phyloP scores from a whole-genome alignment of 2,797 vertebrate genomes.

The Labroides dimidiatus region DNA sequence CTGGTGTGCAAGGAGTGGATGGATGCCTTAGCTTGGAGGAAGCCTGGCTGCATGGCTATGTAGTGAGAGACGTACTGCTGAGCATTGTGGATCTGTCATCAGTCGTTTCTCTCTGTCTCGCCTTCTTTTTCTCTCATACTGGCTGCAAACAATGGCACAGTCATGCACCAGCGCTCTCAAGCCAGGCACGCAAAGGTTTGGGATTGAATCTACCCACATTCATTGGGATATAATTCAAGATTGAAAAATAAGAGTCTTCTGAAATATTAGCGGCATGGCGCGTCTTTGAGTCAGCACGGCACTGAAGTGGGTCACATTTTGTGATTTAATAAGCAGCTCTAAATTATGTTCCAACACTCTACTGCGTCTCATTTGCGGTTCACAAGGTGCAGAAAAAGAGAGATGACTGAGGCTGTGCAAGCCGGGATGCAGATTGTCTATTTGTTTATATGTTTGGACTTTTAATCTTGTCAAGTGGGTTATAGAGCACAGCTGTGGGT shows the following conservation, averaged over 20 bases:
- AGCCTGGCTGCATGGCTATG: slow-evolving; percentile 47
- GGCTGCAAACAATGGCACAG: slow-evolving; percentile 59
- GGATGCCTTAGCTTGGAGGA: slow-evolving; percentile 62
- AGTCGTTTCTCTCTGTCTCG: slow-evolving; percentile 60
- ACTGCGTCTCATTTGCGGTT: slow-evolving; percentile 57
- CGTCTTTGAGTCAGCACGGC: slow-evolving; percentile 47
- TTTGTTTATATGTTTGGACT: slow-evolving; percentile 81
- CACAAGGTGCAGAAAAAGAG: slow-evolving; percentile 52
- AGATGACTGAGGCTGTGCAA: slow-evolving; percentile 51
- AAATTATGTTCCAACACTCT: slow-evolving; percentile 62
- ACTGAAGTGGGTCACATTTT: slow-evolving; percentile 76
- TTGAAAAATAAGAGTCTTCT: slow-evolving; percentile 37
- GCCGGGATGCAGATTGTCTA: slow-evolving; percentile 77
- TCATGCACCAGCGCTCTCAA: slow-evolving; percentile 36
- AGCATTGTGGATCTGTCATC: slow-evolving; percentile 72
- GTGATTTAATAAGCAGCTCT: slow-evolving; percentile 66
- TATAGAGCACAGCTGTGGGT: slow-evolving; percentile 81
- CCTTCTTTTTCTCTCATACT: slow-evolving; percentile 48
- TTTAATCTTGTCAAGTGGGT: slow-evolving; percentile 84
- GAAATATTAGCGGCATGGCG: slow-evolving; percentile 63
- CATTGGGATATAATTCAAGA: slow-evolving; percentile 45
- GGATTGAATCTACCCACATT: slow-evolving; percentile 9
- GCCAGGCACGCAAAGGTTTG: slow-evolving; percentile 34
- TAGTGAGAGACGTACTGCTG: slow-evolving; percentile 69
- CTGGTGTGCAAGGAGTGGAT: slow-evolving; percentile 51